phyloP scores from a whole-genome alignment of 2,113 vertebrate genomes.

The Oriolus oriolus region DNA sequence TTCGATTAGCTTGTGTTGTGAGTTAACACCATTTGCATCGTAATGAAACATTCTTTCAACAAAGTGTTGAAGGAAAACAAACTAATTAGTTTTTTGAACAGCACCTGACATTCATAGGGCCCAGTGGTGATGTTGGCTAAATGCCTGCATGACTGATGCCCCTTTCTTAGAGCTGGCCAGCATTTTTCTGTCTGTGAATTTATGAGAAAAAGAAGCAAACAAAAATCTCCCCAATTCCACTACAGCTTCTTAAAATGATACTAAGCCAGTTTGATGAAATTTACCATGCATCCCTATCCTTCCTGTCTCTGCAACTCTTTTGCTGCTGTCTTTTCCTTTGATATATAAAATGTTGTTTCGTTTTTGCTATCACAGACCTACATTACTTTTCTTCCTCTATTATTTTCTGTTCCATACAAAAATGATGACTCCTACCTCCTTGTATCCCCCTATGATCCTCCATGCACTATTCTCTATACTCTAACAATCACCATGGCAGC shows the following conservation, averaged over 20 bases:
- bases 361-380: not conserved
- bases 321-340: not conserved
- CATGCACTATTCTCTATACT: not conserved
- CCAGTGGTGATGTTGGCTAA: not conserved
- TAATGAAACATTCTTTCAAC: constrained; percentile 57
- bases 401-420: not conserved
- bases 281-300: not conserved
- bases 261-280: not conserved
- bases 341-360: not conserved
- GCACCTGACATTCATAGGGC: constrained; percentile 37
- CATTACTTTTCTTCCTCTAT: not conserved
- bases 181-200: not conserved
- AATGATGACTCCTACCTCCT: not conserved
- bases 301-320: not conserved
- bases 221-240: not conserved
- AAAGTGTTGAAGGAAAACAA: constrained; percentile 36
- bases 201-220: not conserved
- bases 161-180: not conserved
- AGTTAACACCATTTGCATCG: constrained; percentile 27
- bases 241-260: not conserved
- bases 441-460: not conserved
- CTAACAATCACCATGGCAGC: constrained; percentile 15
- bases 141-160: constrained; percentile 26
- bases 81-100: constrained; percentile 50
- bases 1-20: constrained; percentile 29